Evolutionary conservation across 2,888 invertebrate species (phyloP).

Genomic region (Timandra comae): DNA sequence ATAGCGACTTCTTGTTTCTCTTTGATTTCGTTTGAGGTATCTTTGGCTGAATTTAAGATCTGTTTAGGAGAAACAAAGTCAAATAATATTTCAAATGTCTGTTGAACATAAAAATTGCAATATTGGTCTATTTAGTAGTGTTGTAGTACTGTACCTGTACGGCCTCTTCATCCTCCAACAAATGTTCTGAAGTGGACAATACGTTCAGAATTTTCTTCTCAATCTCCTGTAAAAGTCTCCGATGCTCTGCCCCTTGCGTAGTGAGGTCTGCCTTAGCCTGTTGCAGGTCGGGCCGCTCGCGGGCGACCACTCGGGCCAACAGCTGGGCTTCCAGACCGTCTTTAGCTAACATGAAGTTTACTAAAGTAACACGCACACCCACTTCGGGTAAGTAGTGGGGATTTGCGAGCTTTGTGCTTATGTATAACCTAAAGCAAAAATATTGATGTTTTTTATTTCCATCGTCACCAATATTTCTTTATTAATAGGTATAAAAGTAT

Average conservation of each 20-base stretch:
- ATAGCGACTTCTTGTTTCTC: constrained; percentile 93
- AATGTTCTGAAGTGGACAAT: constrained; percentile 66
- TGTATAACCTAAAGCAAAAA: constrained; percentile 83
- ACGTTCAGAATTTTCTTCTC: constrained; percentile 91
- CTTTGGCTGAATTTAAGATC: constrained; percentile 92
- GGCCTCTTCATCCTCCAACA: constrained; percentile 93
- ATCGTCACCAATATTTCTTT: too few species aligned
- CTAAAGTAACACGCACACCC: constrained; percentile 91
- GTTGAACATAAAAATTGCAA: too few species aligned
- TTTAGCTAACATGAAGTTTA: constrained; percentile 95
- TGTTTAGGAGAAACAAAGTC: constrained; percentile 30
- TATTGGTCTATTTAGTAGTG: too few species aligned
- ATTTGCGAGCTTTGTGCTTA: constrained; percentile 94
- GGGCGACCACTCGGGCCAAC: constrained; percentile 92
- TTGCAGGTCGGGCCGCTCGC: constrained; percentile 93
- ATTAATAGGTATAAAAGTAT: constrained; percentile 21
- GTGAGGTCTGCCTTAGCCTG: constrained; percentile 92
- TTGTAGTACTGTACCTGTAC: constrained; percentile 79
- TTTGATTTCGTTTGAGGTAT: constrained; percentile 91
- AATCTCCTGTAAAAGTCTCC: constrained; percentile 88
- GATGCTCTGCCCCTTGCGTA: constrained; percentile 90
- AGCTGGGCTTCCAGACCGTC: constrained; percentile 93
- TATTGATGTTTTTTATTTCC: too few species aligned
- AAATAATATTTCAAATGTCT: too few species aligned
- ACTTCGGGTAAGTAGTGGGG: constrained; percentile 97